A percentile compares a stretch with the other conserved stretches of the same genome.
Conservation (phyloP, 2,888 invertebrate genomes). For the Mesorhabditis sp. region DNA sequence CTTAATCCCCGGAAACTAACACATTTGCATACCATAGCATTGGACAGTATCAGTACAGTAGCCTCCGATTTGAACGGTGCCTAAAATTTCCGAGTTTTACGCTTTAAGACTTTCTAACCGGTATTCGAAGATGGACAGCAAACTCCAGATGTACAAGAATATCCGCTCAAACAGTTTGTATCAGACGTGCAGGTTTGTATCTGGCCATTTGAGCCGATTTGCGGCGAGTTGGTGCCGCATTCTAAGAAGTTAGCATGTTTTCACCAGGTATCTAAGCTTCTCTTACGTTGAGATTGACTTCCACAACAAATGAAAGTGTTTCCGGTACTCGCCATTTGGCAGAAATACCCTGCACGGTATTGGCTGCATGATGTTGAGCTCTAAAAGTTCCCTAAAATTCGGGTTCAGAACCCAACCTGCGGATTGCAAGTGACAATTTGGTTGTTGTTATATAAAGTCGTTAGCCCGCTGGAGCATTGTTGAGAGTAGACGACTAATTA, state of each 20-base stretch:
- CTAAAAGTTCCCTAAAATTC: neutral
- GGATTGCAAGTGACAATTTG: constrained; percentile 6
- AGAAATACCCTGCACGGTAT: neutral
- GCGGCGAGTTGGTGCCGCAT: neutral
- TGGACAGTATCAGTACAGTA: neutral
- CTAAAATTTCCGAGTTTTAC: too few species aligned
- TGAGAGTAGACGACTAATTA: neutral
- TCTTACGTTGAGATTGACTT: neutral
- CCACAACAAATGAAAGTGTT: constrained; percentile 4
- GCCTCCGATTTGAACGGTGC: constrained; percentile 5
- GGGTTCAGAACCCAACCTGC: neutral
- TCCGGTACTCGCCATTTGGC: neutral
- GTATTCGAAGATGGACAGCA: neutral
- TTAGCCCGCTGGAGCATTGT: neutral
- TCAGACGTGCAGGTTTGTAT: neutral
- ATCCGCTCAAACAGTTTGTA: neutral
- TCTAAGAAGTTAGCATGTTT: neutral
- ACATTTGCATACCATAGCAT: neutral
- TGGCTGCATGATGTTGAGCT: neutral
- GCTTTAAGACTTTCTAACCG: too few species aligned
- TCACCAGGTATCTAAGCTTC: too few species aligned
- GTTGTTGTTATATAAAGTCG: neutral
- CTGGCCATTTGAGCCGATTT: constrained; percentile 4
- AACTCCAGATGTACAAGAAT: neutral
- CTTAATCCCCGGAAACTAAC: neutral